Conservation (phyloP, 2,113 vertebrate genomes). For the Ammodytes marinus region DNA sequence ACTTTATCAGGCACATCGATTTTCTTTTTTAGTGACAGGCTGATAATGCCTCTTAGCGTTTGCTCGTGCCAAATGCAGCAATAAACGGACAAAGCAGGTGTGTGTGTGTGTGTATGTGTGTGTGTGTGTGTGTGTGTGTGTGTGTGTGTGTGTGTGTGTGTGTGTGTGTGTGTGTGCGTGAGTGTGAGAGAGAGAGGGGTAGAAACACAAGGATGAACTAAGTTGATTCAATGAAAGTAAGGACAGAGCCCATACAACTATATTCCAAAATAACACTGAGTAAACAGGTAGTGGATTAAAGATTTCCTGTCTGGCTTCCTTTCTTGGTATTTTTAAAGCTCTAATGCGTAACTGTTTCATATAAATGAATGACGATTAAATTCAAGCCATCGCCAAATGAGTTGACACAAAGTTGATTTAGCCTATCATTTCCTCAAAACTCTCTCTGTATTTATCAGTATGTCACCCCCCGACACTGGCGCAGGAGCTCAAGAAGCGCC, state of each 20-base stretch:
- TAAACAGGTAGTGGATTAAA: constrained; percentile 31
- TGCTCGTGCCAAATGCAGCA: constrained; percentile 67
- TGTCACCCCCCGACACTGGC: too few relatives aligned
- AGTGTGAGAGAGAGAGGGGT: background rate
- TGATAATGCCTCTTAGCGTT: constrained; percentile 70
- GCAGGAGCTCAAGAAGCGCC: too few relatives aligned
- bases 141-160: too few relatives aligned
- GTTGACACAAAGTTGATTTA: too few relatives aligned
- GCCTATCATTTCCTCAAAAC: too few relatives aligned
- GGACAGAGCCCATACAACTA: constrained; percentile 26
- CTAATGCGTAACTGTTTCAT: too few relatives aligned
- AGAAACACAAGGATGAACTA: constrained; percentile 24
- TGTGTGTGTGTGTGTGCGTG: too few relatives aligned
- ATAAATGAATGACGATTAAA: too few relatives aligned
- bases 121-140: too few relatives aligned
- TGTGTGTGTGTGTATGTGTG: background rate
- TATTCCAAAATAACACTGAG: constrained; percentile 36
- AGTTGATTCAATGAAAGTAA: constrained; percentile 42
- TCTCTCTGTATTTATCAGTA: too few relatives aligned
- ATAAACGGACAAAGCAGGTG: constrained; percentile 42
- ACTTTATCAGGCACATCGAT: constrained; percentile 72
- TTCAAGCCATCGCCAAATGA: too few relatives aligned
- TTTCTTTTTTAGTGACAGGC: constrained; percentile 48
- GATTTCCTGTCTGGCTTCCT: constrained; percentile 13
- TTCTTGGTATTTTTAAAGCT: background rate